Evolutionary conservation across 2,113 vertebrate species (phyloP).

Genomic region (Tragulus kanchil): DNA sequence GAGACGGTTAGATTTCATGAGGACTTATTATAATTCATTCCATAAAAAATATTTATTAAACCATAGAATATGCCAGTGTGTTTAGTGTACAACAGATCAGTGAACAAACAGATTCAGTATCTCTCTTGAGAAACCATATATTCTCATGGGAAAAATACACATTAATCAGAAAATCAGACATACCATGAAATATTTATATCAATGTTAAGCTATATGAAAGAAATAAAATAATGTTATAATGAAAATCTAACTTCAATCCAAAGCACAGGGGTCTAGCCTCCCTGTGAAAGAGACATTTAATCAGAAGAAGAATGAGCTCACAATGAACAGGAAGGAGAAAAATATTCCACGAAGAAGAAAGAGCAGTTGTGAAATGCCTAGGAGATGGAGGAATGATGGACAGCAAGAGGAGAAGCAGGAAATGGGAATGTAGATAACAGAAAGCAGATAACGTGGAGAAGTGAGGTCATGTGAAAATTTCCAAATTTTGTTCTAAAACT

Average conservation of each 20-base stretch:
- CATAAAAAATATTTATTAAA: slow-evolving; percentile 58
- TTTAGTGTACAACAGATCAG: neutral
- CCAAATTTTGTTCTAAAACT: neutral
- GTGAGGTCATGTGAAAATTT: neutral
- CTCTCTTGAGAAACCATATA: neutral
- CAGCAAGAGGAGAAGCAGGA: neutral
- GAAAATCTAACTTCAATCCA: neutral
- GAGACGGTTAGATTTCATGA: neutral
- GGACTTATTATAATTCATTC: neutral
- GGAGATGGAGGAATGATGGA: neutral
- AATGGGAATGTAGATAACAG: neutral
- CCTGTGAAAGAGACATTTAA: neutral
- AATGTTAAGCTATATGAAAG: neutral
- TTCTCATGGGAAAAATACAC: neutral
- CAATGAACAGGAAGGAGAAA: neutral
- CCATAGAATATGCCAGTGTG: neutral
- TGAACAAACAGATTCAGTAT: neutral
- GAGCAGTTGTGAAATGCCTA: neutral
- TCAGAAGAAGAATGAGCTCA: neutral
- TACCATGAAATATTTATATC: slow-evolving; percentile 2
- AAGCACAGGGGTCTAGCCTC: accelerated
- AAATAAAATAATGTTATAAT: neutral
- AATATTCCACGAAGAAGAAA: neutral
- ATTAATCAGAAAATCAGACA: slow-evolving; percentile 6
- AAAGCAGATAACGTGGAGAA: too few relatives aligned